Evolutionary conservation across 1,140 invertebrate species (phyloP).

Genomic region (Drosophila bipectinata): DNA sequence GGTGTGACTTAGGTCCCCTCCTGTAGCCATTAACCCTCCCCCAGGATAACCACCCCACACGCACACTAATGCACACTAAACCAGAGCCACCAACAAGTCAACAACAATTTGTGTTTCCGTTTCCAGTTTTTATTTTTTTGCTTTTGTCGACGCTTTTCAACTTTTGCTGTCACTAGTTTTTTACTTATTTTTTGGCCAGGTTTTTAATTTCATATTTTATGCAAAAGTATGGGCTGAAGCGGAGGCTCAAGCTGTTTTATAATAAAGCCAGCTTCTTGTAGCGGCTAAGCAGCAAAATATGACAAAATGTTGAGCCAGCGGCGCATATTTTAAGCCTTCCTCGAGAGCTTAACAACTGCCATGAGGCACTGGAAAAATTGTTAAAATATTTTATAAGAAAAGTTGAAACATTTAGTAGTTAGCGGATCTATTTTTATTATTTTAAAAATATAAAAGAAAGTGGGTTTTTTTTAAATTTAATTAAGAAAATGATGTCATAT

Average conservation of each 20-base stretch:
- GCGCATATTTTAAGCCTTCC: constrained; percentile 60
- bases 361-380: constrained; percentile 3
- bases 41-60: background rate
- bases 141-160: constrained; percentile 44
- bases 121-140: constrained; percentile 39
- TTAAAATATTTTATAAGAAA: background rate
- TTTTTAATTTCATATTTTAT: constrained; percentile 69
- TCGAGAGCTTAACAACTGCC: constrained; percentile 31
- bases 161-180: constrained; percentile 43
- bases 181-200: constrained; percentile 39
- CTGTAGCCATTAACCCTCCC: constrained; percentile 12
- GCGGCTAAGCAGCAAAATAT: constrained; percentile 63
- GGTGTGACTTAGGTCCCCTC: constrained; percentile 32
- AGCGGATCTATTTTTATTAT: background rate
- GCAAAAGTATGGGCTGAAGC: background rate
- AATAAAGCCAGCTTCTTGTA: constrained; percentile 65
- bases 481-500: too few relatives aligned
- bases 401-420: background rate
- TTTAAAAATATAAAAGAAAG: too few relatives aligned
- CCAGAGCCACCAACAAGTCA: constrained; percentile 46
- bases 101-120: constrained; percentile 34
- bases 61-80: constrained; percentile 28
- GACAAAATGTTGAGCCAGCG: constrained; percentile 65
- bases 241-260: constrained; percentile 43
- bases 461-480: too few relatives aligned